These are phyloP conservation scores for Mobula hypostoma DNA, from an alignment of 2,113 vertebrate genomes.

Conservation along the genomic window DNA sequence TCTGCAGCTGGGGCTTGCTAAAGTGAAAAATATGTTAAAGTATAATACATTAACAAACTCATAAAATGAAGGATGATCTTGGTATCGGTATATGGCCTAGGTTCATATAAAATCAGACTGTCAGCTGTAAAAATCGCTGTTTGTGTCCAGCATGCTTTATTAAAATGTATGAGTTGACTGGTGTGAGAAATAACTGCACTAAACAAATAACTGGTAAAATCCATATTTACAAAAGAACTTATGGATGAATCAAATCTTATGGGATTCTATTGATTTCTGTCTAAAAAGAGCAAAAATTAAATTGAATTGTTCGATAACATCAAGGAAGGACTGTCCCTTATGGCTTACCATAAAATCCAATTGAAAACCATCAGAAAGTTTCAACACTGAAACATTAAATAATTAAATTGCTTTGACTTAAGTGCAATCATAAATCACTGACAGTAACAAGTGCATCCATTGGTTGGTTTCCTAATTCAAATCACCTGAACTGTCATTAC, in stretches of 20 bases:
- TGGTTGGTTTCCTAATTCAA: neutral
- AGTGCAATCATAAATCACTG: neutral
- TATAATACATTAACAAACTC: neutral
- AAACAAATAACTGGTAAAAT: neutral
- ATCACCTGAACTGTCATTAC: neutral
- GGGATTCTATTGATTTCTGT: neutral
- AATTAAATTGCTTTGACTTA: neutral
- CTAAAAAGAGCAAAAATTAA: neutral
- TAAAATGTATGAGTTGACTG: conserved; percentile 12
- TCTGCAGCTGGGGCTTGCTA: neutral
- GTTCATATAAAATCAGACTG: neutral
- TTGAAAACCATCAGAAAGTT: neutral
- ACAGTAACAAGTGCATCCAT: neutral
- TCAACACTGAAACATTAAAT: neutral
- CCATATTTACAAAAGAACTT: neutral
- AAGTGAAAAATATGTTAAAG: neutral
- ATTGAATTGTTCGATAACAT: conserved; percentile 18
- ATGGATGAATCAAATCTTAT: neutral
- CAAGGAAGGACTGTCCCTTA: neutral
- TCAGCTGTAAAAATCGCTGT: neutral
- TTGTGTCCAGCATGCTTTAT: neutral
- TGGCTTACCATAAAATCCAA: conserved; percentile 3
- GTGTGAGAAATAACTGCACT: neutral
- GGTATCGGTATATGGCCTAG: neutral
- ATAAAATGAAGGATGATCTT: neutral